Base-by-base conservation (phyloP, 2,797 vertebrate species). In the Manis javanica region DNA sequence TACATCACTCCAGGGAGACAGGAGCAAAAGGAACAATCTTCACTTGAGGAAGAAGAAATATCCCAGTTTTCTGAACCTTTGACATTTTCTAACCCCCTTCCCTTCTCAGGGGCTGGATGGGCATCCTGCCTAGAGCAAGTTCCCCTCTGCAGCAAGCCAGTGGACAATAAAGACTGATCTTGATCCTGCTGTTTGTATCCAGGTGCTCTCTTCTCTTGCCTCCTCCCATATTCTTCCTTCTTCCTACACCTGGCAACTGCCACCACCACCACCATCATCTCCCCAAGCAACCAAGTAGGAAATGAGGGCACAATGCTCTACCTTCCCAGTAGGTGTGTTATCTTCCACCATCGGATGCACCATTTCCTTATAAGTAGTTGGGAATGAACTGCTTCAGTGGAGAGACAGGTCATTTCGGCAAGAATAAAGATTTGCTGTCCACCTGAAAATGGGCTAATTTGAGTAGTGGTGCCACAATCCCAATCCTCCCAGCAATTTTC, bases 361-460 rank as follows among this genome's bases (percentile, higher is more conserved):
- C 4, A 66, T 75, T 98, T 95, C 69, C 95, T 88, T 97, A 95
- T 94, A 96, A 97, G 96, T 96, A 96, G 91, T 97, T 95, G 59
- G 85, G 87, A 96, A 94, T 2, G 57, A 95, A 95, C 94, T 85
- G 46, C 90, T 94, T 96, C 97, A 29, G 87, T 96, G 91, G 92
- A 98, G 92, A 98, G 97, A 97, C 93, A 53, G 94, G 61, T 77
- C 98, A 97, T 97, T 97, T 98, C 97, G 77, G 90, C 11, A 49
- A 98, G 97, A 98, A 96, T 96, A 97, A 98, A 97, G 98, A 96
- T 98, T 88, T 96, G n/a, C 97, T 98, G 98, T 98, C 97, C 95
- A 93, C 95, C 97, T 97, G 96, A 97, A 98, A 98, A 98, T 97
- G 96, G 96, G 96, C 97, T 98, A 87, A 86, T 98, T 97, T 98